Evolutionary conservation across 2,797 vertebrate genomes (phyloP).

Genomic region (Sylvia borin): DNA sequence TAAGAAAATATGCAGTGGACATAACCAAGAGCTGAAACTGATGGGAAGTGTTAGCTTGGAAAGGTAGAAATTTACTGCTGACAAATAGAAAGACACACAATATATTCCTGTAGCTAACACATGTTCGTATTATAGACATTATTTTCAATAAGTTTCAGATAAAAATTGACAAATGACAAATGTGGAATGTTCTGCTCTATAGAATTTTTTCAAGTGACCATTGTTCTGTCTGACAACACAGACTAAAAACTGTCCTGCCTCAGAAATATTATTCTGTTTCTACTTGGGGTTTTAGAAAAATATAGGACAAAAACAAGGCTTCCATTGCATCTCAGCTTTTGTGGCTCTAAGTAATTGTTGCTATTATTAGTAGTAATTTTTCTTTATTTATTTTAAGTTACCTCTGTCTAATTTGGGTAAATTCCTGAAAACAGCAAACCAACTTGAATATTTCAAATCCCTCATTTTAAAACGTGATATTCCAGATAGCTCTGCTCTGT

Average conservation of each 20-base stretch:
- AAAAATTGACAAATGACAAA: neutral
- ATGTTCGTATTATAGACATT: neutral
- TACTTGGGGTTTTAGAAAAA: neutral
- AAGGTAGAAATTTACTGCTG: neutral
- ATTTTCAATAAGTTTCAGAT: neutral
- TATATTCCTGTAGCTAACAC: neutral
- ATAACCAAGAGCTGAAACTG: neutral
- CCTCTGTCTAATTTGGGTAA: neutral
- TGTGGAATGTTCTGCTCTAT: neutral
- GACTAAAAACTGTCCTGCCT: neutral
- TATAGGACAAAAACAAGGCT: neutral
- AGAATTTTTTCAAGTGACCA: neutral
- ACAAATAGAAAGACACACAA: neutral
- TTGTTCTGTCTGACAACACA: neutral
- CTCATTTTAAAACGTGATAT: neutral
- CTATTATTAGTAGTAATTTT: too few species aligned
- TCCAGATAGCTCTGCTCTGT: neutral
- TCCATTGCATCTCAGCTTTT: neutral
- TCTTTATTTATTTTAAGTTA: neutral
- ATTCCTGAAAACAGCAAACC: neutral
- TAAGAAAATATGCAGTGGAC: neutral
- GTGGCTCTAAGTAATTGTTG: neutral
- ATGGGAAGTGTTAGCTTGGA: neutral
- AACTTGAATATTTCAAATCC: neutral
- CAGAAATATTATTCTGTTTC: neutral